Base-by-base conservation (phyloP, 2,888 invertebrate genomes). In the Eumerus sabulonum region DNA sequence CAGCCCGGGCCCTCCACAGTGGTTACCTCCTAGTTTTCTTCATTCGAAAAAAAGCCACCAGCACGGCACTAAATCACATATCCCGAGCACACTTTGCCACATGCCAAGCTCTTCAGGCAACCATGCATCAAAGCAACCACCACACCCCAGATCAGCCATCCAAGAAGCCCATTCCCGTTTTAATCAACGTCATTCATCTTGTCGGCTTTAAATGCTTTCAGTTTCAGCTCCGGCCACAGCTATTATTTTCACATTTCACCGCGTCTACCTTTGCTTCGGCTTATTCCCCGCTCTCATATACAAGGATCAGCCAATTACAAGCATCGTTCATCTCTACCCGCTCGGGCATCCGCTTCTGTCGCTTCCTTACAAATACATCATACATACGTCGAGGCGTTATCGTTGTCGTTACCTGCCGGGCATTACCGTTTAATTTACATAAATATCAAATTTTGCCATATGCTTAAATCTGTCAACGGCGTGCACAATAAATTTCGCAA, bases 381-480 rank as follows among this genome's bases (percentile, higher is more conserved):
- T 27, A 27, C 27, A 4, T 27, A 27, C 27, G 27, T 27, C 3
- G 3, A 27, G 27, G 2, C 27, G 27, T 27, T 27, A 7, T 27
- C 57, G 35, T 50, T 13, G 62, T 63, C 56, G 18, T 47, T 64
- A 64, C 71, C 76, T 60, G 59, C 66, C 27, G 64, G 72, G 54
- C 72, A 66, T 72, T 76, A 54, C 62, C 45, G 59, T 68, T 79
- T 73, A 79, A 79, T 79, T 79, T 79, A 68, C 79, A 79, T 79
- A 73, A 79, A 79, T 79, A 79, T 79, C 77, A 79, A 79, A 79
- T 79, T 73, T 73, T 79, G 77, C 68, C 73, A 79, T 79, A 79
- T 63, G 77, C 77, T 79, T 73, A 79, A 79, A 73, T 79, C 77
- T 79, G 77, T 79, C 77, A 79, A 68, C 77, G 68, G 59, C 77